Evolutionary conservation across 2,113 vertebrate species (phyloP).

Genomic region (Leptocoma aspasia): DNA sequence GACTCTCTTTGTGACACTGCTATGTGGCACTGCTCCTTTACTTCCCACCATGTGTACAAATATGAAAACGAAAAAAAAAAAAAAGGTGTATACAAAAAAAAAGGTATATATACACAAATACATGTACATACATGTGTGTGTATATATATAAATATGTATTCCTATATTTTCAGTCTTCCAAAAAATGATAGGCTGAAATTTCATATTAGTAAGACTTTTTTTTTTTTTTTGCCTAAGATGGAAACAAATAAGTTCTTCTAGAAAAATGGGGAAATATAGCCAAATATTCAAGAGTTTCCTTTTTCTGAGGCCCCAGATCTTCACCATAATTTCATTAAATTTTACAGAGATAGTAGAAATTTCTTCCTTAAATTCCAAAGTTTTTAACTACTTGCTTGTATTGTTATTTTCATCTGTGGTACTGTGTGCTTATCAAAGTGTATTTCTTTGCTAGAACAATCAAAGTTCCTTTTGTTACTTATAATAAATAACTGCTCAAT

Average conservation of each 20-base stretch:
- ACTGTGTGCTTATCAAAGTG: conserved; percentile 51
- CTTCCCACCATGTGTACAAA: neutral
- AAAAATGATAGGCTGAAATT: neutral
- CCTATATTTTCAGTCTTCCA: neutral
- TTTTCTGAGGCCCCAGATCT: neutral
- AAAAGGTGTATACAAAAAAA: neutral
- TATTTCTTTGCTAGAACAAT: conserved; percentile 61
- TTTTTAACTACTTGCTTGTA: conserved; percentile 14
- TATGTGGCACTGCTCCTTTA: neutral
- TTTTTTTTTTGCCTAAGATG: neutral
- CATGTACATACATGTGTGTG: neutral
- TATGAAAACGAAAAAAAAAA: neutral
- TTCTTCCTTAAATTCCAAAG: conserved; percentile 3
- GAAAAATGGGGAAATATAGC: neutral
- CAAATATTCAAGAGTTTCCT: neutral
- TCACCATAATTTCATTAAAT: neutral
- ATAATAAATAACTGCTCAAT: conserved; percentile 73
- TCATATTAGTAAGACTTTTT: neutral
- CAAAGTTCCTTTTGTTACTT: conserved; percentile 64
- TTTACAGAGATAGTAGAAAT: neutral
- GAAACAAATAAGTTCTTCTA: neutral
- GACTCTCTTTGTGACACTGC: neutral
- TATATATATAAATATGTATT: neutral
- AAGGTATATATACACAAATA: neutral
- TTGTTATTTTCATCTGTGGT: conserved; percentile 40